Base-by-base conservation (phyloP, 2,113 vertebrate genomes). In the Hucho hucho region DNA sequence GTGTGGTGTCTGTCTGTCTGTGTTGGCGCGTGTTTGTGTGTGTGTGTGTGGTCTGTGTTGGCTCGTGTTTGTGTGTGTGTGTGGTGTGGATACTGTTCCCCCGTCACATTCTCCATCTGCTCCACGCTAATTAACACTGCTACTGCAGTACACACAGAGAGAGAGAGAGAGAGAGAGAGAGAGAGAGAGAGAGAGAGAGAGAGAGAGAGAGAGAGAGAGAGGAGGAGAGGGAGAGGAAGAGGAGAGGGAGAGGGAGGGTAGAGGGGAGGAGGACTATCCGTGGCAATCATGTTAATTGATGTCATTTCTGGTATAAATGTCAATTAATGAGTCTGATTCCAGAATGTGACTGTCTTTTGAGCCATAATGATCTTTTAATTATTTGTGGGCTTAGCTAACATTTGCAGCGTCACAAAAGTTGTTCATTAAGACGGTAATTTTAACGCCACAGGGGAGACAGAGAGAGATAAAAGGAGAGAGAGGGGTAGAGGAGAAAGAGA, bases 101-200 rank as follows among this genome's bases (percentile, higher is more conserved):
- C 70, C 63, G 71, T 75, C 81, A 83, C 77, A 75, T 82, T 79
- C 81, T 84, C 89, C 87, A 89, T 90, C 88, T 90, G 88, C 79
- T 83, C 80, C 64, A 63, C 6, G 47, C 83, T 91, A 90, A 91
- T 90, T 90, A 89, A 84, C 83, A 83, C 79, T 87, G 79, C 75
- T 76, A 77, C 68, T 77, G 72, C 71, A 76, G 9, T 28, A 29
- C 49, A 4, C 73, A 56, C 53, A 53, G 67, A 69, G 24, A 69
- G 74, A 71, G 74, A 68, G 7, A 43, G 7, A 2, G 37, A 43
- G 37, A 2, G 37, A 9, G 37, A 37, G 37, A 9, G 37, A 2
- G 6, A 1, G 32, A 2, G 32, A 37, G 32, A 37, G 6, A 37
- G 6, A 37, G 1, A 9, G 37, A 9, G 32, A 9, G 6, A 7